Percentiles rank a stretch among this genome's conserved stretches.
These are phyloP conservation scores for Liodrosophila aerea DNA, from an alignment of 2,888 invertebrate species.

Conservation along the genomic window DNA sequence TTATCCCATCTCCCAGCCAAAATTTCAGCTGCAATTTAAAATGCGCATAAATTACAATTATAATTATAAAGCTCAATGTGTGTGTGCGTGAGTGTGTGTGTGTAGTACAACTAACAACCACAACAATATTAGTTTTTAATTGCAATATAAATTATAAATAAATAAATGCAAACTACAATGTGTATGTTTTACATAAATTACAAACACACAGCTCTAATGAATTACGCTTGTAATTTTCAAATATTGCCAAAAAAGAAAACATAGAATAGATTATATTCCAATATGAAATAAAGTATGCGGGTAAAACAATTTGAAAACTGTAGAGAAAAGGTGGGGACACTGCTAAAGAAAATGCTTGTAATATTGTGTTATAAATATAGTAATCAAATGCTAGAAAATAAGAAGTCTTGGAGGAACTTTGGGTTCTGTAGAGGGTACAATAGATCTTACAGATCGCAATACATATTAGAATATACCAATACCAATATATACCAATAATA, in stretches of 20 bases:
- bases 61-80: not conserved
- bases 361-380: too few species aligned
- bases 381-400: too few species aligned
- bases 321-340: too few species aligned
- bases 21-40: slow-evolving; percentile 53
- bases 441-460: too few species aligned
- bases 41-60: slow-evolving; percentile 70
- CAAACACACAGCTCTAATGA: slow-evolving; percentile 22
- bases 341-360: too few species aligned
- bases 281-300: too few species aligned
- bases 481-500: too few species aligned
- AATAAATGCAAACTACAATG: slow-evolving; percentile 52
- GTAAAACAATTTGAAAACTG: too few species aligned
- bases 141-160: slow-evolving; percentile 73
- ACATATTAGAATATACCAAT: too few species aligned
- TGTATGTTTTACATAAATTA: slow-evolving; percentile 66
- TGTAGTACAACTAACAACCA: slow-evolving; percentile 16
- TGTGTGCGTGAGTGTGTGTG: not conserved
- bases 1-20: slow-evolving; percentile 15
- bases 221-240: slow-evolving; percentile 10
- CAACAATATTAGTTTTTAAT: slow-evolving; percentile 72
- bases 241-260: not conserved
- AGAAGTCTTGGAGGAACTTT: too few species aligned
- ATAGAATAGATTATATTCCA: too few species aligned
- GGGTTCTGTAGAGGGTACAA: too few species aligned